Evolutionary conservation across 2,113 vertebrate genomes (phyloP), one percentile per base, ranked within the genome.

Genomic region (Petromus typicus): DNA sequence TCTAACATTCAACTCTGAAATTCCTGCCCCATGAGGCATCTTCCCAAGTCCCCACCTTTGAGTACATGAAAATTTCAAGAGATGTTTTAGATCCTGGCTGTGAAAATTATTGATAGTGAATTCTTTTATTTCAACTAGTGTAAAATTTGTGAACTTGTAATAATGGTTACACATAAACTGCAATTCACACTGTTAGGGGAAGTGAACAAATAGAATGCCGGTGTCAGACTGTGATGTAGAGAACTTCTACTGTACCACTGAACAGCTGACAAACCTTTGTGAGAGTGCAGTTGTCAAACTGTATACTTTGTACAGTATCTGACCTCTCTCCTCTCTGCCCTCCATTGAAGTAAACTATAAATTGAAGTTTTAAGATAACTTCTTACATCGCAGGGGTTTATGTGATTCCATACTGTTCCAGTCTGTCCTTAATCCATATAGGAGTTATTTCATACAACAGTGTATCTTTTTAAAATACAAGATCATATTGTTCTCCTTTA

Each of bases 391-490:
- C n/a, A 56, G 66, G 71, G 66, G 40, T 91, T 63, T 82, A 59
- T 90, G 54, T 51, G 8, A 71, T 34, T 30, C 20, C 59, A 4
- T 90, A 34, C 32, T 84, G 9, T 95, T 69, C 10, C 5, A 91
- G 27, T 86, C 14, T 8, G 43, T 89, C 27, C 69, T 95, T 75
- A 87, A 71, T 93, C 54, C 34, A 34, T 56, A 10, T 66, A 56
- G 18, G 18, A 66, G 64, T 59, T 78, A 71, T 95, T 94, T 37
- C 40, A 16, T 56, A 71, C 5, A 89, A 17, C 23, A 82, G 69
- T 80, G 13, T 84, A 22, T 83, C n/a, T 89, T 88, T 82, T 54
- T 3, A 64, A 92, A 95, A 82, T 59, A 69, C 34, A 40, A 64
- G 14, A 56, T 89, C 18, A 83, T 56, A 13, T 64, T 61, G 54